Conservation (phyloP, 2,888 invertebrate genomes). For the Diaphora mendica region DNA sequence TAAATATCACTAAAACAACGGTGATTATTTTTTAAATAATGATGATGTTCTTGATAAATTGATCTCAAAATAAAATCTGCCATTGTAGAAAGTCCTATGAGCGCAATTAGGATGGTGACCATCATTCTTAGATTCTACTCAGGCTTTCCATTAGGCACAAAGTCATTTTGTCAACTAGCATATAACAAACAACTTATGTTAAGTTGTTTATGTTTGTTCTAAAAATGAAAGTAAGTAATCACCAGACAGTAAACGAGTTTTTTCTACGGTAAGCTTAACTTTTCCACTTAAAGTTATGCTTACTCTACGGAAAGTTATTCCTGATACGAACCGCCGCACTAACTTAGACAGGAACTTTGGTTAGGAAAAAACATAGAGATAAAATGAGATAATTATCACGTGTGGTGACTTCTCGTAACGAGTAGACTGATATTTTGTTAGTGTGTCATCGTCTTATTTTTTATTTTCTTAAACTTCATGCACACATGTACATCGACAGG, state of each 20-base stretch:
- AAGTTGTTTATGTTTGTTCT: background rate
- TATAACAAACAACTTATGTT: too few relatives aligned
- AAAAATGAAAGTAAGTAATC: background rate
- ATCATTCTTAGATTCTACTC: too few relatives aligned
- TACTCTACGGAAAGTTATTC: conserved; percentile 15
- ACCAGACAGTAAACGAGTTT: background rate
- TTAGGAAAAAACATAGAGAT: background rate
- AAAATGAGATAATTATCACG: background rate
- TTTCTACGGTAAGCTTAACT: conserved; percentile 10
- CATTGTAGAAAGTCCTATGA: background rate
- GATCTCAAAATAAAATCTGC: background rate
- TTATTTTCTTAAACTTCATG: too few relatives aligned
- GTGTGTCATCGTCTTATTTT: too few relatives aligned
- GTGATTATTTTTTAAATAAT: too few relatives aligned
- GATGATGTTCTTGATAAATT: too few relatives aligned
- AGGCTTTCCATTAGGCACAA: too few relatives aligned
- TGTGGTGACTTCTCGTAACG: background rate
- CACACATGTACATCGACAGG: too few relatives aligned
- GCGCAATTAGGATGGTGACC: too few relatives aligned
- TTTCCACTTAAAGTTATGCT: conserved; percentile 17
- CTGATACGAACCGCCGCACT: background rate
- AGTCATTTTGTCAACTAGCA: too few relatives aligned
- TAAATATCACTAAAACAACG: too few relatives aligned
- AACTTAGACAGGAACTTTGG: background rate
- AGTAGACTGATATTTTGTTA: background rate